Conservation (phyloP, 2,797 vertebrate genomes). For the Mus spretus region DNA sequence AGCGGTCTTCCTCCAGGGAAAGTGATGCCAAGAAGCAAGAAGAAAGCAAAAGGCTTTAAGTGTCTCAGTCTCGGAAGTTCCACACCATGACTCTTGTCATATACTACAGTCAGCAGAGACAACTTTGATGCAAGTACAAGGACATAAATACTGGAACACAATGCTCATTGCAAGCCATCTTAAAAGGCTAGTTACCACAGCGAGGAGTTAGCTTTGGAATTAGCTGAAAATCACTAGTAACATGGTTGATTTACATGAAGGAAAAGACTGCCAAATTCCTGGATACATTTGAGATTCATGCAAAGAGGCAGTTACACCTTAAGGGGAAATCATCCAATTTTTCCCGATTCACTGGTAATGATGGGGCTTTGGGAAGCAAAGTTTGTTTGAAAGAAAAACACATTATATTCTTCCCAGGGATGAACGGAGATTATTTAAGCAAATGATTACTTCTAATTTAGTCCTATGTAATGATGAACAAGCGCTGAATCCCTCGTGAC, state of each 20-base stretch:
- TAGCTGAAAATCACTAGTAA: neutral
- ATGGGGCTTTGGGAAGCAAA: slow-evolving; percentile 22
- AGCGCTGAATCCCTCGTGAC: neutral
- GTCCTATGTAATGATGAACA: slow-evolving; percentile 17
- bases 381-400: neutral
- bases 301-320: neutral
- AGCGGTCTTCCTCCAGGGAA: neutral
- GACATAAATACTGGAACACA: neutral
- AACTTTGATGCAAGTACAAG: neutral
- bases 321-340: neutral
- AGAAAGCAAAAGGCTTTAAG: neutral
- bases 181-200: neutral
- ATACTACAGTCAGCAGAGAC: neutral
- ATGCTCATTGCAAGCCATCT: neutral
- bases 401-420: neutral
- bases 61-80: neutral
- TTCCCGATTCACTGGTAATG: neutral
- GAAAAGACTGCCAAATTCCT: neutral
- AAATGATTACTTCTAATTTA: neutral
- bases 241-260: neutral
- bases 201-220: neutral
- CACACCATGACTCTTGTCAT: neutral
- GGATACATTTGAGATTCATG: neutral
- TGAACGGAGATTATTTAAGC: neutral
- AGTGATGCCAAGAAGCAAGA: neutral